phyloP scores from a whole-genome alignment of 2,888 invertebrate species.

The Danaus chrysippus region DNA sequence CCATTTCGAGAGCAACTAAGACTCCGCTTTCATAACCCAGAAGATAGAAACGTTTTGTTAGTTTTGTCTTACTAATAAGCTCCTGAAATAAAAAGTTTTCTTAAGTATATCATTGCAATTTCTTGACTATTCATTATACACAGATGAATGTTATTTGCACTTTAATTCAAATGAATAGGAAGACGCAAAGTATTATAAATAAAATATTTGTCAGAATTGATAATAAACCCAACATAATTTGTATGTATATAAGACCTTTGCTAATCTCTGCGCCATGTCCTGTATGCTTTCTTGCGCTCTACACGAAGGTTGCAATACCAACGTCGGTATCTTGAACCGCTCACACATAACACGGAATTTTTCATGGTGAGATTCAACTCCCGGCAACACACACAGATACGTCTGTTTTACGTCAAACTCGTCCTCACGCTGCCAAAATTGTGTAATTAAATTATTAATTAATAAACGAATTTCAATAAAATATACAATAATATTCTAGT shows the following conservation, averaged over 20 bases:
- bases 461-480: not conserved
- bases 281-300: conserved; percentile 40
- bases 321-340: conserved; percentile 46
- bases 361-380: conserved; percentile 47
- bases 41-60: conserved; percentile 44
- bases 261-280: conserved; percentile 41
- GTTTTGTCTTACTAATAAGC: conserved; percentile 38
- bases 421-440: conserved; percentile 41
- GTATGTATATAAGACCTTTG: conserved; percentile 33
- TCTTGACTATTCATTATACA: no score
- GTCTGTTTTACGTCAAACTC: conserved; percentile 42
- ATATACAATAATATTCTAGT: not conserved
- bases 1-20: conserved; percentile 49
- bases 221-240: no score
- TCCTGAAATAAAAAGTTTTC: conserved; percentile 33
- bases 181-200: conserved; percentile 5
- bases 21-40: conserved; percentile 55
- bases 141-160: no score
- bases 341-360: conserved; percentile 46
- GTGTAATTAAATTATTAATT: no score
- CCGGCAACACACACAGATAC: conserved; percentile 49
- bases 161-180: not conserved
- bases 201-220: conserved; percentile 20
- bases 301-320: conserved; percentile 43
- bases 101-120: no score